Conservation (phyloP, 1,140 invertebrate species). For the Neodiprion fabricii region DNA sequence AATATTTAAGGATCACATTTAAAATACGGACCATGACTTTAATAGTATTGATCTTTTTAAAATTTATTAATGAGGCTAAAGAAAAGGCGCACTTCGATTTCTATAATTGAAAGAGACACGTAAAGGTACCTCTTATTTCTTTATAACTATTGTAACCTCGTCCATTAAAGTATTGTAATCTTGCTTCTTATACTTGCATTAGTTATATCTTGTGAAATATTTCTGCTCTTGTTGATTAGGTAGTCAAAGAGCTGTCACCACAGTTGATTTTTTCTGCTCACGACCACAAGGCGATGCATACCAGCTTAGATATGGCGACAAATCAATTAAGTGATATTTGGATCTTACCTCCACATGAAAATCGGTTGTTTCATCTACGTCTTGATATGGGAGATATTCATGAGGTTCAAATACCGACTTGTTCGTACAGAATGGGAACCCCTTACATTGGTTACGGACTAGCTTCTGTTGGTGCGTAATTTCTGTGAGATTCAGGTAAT, state of each 20-base stretch:
- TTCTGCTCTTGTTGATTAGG: slow-evolving; percentile 56
- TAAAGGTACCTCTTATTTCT: too few species aligned
- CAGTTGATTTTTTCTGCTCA: slow-evolving; percentile 87
- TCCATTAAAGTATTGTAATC: too few species aligned
- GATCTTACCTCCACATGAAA: slow-evolving; percentile 58
- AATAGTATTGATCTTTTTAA: too few species aligned
- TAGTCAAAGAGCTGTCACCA: slow-evolving; percentile 71
- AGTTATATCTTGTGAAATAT: background rate
- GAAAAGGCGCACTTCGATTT: too few species aligned
- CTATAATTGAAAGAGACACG: too few species aligned
- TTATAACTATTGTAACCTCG: too few species aligned
- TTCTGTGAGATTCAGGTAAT: slow-evolving; percentile 21
- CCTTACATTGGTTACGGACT: slow-evolving; percentile 83
- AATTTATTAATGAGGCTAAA: too few species aligned
- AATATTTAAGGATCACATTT: too few species aligned
- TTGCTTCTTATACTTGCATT: too few species aligned
- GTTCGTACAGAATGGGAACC: slow-evolving; percentile 94
- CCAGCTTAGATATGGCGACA: slow-evolving; percentile 59
- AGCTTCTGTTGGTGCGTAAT: slow-evolving; percentile 76
- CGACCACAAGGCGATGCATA: slow-evolving; percentile 74
- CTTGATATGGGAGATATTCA: slow-evolving; percentile 66
- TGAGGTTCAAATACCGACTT: slow-evolving; percentile 91
- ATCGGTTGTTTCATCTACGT: slow-evolving; percentile 57
- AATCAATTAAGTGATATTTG: slow-evolving; percentile 59
- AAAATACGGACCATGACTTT: too few species aligned